Base-by-base conservation (phyloP, 2,888 invertebrate species). In the Andrena dorsata region DNA sequence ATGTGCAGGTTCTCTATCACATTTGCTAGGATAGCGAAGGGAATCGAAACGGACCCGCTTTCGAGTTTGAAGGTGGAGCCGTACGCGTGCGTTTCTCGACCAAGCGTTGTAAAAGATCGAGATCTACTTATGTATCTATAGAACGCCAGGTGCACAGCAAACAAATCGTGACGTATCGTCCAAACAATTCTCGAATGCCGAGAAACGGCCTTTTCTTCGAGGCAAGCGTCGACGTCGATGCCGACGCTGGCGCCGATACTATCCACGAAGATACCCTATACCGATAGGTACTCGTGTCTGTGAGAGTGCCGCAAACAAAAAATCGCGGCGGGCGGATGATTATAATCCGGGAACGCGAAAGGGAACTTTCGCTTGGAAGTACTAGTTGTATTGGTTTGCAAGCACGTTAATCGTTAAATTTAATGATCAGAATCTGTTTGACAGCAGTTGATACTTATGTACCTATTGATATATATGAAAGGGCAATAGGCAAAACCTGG, bases 101-200 rank as follows among this genome's bases (percentile, higher is more conserved):
- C 20, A 56, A 61, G 16, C 23, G 30, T 79, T 74, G 41, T 51
- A 61, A 74, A 70, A 81, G 58, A 70, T 47, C 32, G n/a, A 7
- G 32, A 77, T 53, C 72, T 58, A 80, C 68, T 26, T 61, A 53
- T n/a, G 56, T 68, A 58, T 76, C 77, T 81, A 77, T 84, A 85
- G 63, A 81, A 77, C 78, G 53, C 76, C 88, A 86, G 88, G 83
- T 88, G 88, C 72, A 69, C 66, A 73, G 66, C 78, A 73, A 80
- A 78, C 70, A 80, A 88, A 88, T 82, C 79, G 53, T 76, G 85
- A 70, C 80, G 80, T 65, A 78, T 71, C 60, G 71, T 82, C 68
- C 56, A 88, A 88, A 88, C 86, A 86, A 76, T 70, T 71, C 73
- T 53, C 66, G 65, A 76, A 60, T 53, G 72, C 68, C 49, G 58